Conservation (phyloP, 2,113 vertebrate species). For the Epinephelus cyanopodus region DNA sequence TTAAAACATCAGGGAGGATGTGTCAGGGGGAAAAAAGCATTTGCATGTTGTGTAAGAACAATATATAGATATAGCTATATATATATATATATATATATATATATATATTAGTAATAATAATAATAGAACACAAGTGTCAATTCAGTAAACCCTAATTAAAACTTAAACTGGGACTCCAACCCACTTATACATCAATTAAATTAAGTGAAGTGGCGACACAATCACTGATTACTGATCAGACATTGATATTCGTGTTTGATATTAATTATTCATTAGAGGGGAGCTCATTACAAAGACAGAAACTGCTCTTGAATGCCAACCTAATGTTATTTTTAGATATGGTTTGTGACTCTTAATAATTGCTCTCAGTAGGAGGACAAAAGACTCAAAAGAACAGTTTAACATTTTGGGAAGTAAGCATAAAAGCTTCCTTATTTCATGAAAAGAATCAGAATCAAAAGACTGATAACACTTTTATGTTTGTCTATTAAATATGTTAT, state of each 20-base stretch:
- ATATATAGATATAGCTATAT: background rate
- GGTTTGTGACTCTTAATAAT: background rate
- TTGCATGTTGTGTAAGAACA: background rate
- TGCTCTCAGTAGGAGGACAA: background rate
- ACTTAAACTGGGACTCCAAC: conserved; percentile 9
- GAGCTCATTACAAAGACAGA: background rate
- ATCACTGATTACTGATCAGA: conserved; percentile 36
- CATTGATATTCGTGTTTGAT: conserved; percentile 3
- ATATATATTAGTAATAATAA: background rate
- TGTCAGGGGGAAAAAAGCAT: background rate
- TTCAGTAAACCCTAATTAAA: conserved; percentile 10
- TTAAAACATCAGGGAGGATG: background rate
- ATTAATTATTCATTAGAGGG: conserved; percentile 5
- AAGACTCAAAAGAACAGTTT: background rate
- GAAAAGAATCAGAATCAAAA: background rate
- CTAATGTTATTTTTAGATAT: background rate
- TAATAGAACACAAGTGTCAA: background rate
- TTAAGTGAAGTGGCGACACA: conserved; percentile 12
- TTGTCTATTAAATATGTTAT: too few species aligned
- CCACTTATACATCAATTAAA: conserved; percentile 13
- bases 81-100: too few species aligned
- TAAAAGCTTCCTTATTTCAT: background rate
- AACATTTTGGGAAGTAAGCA: background rate
- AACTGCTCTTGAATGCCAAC: background rate
- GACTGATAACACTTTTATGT: background rate